phyloP scores from a whole-genome alignment of 2,888 invertebrate genomes.

The Euproctis similis region DNA sequence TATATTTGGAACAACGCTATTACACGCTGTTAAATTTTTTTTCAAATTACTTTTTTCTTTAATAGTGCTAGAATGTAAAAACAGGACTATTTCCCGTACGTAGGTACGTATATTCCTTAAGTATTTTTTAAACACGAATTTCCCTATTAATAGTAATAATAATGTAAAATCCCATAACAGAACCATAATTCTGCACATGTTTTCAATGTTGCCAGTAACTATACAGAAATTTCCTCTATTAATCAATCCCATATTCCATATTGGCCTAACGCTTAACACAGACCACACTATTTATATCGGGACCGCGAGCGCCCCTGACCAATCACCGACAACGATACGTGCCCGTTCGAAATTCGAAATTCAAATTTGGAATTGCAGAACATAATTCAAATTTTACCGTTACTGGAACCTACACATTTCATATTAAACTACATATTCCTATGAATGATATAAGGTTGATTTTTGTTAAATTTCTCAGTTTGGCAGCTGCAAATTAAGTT shows the following conservation, averaged over 20 bases:
- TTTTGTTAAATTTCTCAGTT: constrained; percentile 12
- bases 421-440: constrained; percentile 3
- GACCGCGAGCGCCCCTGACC: constrained; percentile 65
- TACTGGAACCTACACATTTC: constrained; percentile 23
- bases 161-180: too few species aligned
- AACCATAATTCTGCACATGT: constrained; percentile 15
- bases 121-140: too few species aligned
- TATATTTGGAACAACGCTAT: too few species aligned
- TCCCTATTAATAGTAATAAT: too few species aligned
- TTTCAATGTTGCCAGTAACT: constrained; percentile 3
- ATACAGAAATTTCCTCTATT: constrained; percentile 26
- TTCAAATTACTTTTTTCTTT: too few species aligned
- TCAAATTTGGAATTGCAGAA: constrained; percentile 62
- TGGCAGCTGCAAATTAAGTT: constrained; percentile 9
- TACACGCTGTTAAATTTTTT: too few species aligned
- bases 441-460: constrained; percentile 14
- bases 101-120: too few species aligned
- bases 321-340: constrained; percentile 63
- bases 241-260: constrained; percentile 49
- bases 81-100: too few species aligned
- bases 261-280: constrained; percentile 42
- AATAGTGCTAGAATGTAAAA: too few species aligned
- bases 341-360: constrained; percentile 70
- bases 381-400: constrained; percentile 26
- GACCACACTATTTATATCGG: constrained; percentile 70